Percentiles rank a stretch among this genome's conserved stretches.
Evolutionary conservation across 1,140 invertebrate genomes (phyloP).

Genomic region (Papilio glaucus): DNA sequence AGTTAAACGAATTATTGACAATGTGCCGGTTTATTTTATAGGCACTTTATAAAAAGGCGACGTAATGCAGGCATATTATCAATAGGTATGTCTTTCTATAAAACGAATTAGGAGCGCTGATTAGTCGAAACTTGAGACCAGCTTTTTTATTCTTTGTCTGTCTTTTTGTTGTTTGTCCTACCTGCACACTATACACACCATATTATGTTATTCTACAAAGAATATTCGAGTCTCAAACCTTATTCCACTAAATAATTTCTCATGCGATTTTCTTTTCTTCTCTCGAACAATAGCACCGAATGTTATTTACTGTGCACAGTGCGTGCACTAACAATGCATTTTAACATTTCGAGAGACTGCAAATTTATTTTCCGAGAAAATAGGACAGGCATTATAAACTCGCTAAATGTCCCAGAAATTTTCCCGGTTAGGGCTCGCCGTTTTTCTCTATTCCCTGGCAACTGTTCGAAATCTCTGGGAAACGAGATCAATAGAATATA

Average conservation of each 20-base stretch:
- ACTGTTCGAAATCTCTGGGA: slow-evolving; percentile 1
- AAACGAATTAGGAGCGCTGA: too few species aligned
- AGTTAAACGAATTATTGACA: too few species aligned
- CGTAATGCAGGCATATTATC: too few species aligned
- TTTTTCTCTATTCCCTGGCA: neutral
- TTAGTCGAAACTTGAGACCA: too few species aligned
- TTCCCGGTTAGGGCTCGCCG: neutral
- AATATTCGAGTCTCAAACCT: neutral
- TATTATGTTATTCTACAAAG: too few species aligned
- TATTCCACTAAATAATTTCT: slow-evolving; percentile 8
- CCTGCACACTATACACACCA: too few species aligned
- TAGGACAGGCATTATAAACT: slow-evolving; percentile 26
- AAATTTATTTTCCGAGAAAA: slow-evolving; percentile 31
- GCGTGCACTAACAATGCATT: slow-evolving; percentile 31
- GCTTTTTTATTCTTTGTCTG: too few species aligned
- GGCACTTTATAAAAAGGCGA: too few species aligned
- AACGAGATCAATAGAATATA: neutral
- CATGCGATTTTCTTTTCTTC: neutral
- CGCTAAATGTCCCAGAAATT: slow-evolving; percentile 23
- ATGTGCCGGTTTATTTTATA: too few species aligned
- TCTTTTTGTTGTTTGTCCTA: too few species aligned
- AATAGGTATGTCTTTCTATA: too few species aligned
- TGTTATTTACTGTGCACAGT: neutral
- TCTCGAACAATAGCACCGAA: slow-evolving; percentile 7
- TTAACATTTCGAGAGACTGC: slow-evolving; percentile 28